Evolutionary conservation across 2,797 vertebrate species (phyloP).

Genomic region (Paratrypauchen microcephalus): DNA sequence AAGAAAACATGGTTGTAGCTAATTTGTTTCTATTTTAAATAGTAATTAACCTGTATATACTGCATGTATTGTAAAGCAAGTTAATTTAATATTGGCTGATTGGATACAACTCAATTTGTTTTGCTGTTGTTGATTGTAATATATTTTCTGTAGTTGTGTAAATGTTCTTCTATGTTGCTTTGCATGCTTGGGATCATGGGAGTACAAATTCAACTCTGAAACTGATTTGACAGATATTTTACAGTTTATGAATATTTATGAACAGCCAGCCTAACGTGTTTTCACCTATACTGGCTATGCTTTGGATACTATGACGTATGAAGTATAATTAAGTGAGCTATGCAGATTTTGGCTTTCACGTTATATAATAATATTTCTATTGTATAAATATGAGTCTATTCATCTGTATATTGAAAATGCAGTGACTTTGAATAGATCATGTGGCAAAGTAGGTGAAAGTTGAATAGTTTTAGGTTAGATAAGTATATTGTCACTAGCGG

Average conservation of each 20-base stretch:
- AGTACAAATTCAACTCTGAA: too few species aligned
- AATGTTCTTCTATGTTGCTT: background rate
- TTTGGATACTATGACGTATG: too few species aligned
- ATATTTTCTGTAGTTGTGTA: background rate
- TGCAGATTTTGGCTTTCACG: too few species aligned
- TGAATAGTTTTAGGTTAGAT: constrained; percentile 56
- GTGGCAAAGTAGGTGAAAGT: constrained; percentile 65
- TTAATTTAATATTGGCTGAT: background rate
- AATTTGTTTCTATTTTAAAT: background rate
- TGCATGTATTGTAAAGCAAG: background rate
- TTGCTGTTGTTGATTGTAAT: background rate
- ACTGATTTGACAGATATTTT: too few species aligned
- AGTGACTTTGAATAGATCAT: constrained; percentile 18
- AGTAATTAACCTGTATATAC: background rate
- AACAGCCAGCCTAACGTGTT: too few species aligned
- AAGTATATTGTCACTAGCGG: constrained; percentile 54
- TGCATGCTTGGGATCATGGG: too few species aligned
- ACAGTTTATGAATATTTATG: too few species aligned
- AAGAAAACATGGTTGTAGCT: background rate
- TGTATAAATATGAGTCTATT: too few species aligned
- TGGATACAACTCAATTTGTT: background rate
- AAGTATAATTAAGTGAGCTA: too few species aligned
- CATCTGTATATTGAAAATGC: background rate
- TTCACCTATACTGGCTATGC: too few species aligned
- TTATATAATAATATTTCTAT: too few species aligned